Conservation (phyloP, 2,797 vertebrate genomes). For the Phyllotis vaccarum region DNA sequence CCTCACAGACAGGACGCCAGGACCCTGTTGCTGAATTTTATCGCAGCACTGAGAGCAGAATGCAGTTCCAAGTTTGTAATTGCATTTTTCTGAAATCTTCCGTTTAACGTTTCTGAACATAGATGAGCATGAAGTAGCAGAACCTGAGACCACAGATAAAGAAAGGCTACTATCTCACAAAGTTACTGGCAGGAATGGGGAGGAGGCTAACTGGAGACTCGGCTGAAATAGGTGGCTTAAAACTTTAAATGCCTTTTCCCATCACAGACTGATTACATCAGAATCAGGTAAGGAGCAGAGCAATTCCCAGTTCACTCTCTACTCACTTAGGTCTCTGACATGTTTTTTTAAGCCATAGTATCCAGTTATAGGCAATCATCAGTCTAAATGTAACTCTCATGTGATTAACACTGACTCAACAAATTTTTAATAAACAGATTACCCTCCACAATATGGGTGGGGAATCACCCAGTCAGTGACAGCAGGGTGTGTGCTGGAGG, state of each 20-base stretch:
- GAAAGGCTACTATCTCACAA: not conserved
- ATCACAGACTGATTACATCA: not conserved
- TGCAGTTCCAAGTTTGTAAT: not conserved
- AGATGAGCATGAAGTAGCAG: not conserved
- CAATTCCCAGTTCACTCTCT: not conserved
- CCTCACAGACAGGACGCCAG: too few relatives aligned
- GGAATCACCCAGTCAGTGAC: not conserved
- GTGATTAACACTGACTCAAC: conserved; percentile 16
- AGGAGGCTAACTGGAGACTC: not conserved
- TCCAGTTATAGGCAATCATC: not conserved
- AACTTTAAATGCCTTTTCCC: not conserved
- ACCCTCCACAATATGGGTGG: not conserved
- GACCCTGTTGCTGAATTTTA: not conserved
- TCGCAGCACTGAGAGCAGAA: not conserved
- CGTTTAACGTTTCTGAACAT: not conserved
- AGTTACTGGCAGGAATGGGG: not conserved
- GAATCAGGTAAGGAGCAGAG: not conserved
- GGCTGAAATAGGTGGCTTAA: not conserved
- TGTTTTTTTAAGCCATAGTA: not conserved
- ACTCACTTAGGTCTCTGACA: not conserved
- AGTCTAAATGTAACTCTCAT: not conserved
- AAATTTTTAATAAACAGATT: conserved; percentile 15
- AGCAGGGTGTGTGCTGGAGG: not conserved
- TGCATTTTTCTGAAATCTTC: not conserved
- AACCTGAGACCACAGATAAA: not conserved